Base-by-base conservation (phyloP, 2,888 invertebrate genomes). In the Xanthia icteritia region DNA sequence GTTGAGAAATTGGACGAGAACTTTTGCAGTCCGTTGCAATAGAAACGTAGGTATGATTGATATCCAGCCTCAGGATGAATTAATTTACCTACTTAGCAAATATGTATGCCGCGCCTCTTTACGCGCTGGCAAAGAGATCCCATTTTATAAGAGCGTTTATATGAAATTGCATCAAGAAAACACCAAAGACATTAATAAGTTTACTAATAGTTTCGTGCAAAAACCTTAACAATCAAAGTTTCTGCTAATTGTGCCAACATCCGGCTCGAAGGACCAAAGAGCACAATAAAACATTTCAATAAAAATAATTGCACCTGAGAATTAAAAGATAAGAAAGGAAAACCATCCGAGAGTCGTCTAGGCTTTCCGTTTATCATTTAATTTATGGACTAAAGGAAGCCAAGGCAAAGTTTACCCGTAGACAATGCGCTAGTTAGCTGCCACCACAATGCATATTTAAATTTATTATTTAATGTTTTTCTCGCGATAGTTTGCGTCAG, bases 401-500 rank as follows among this genome's bases (percentile, higher is more conserved):
- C 48, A 31, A 61, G 42, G 17, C 11, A 39, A 66, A 71, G 54
- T 74, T 67, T 48, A 31, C 39, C 56, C 45, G n/a, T n/a, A 75
- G 39, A 83, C 83, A 83, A 82, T 71, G 61, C 56, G 81, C 66
- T 82, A 70, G 69, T 82, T 78, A 60, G 17, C 31, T 61, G 36
- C 67, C 60, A 42, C 56, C 51, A 73, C 67, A 65, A 61, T 76
- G 45, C 64, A 36, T 69, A 77, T 65, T 77, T 54, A 69, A 69
- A 84, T 74, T 51, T 80, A 71, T 81, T 51, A 81, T 73, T 73
- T 6, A 65, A 70, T 68, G 68, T 72, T 79, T 82, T 71, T 82
- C 61, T 80, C 63, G 39, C 23, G 54, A 69, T 75, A 67, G 54
- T 76, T 73, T 72, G 73, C 64, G 67, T 60, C 72, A 69, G 63